A percentile compares a stretch with the other conserved stretches of the same genome.
These are phyloP conservation scores for Planiliza haematocheilus DNA, from an alignment of 2,113 vertebrate species.

Conservation along the genomic window DNA sequence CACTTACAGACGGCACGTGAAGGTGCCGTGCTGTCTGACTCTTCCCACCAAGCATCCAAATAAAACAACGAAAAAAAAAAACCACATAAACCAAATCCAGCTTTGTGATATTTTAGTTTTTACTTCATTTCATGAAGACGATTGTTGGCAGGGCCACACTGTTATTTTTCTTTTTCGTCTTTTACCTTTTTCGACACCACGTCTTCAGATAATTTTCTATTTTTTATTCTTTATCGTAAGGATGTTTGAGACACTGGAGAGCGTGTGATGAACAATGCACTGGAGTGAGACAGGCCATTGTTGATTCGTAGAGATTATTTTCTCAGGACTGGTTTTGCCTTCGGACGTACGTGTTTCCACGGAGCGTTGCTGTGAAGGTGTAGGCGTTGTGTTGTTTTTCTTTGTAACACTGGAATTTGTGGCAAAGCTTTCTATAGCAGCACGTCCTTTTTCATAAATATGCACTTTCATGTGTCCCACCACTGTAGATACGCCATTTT, in stretches of 20 bases:
- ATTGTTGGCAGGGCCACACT: constrained; percentile 73
- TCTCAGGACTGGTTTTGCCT: constrained; percentile 77
- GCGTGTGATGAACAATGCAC: constrained; percentile 57
- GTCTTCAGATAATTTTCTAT: constrained; percentile 35
- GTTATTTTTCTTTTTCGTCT: constrained; percentile 16
- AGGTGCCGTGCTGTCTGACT: constrained; percentile 34
- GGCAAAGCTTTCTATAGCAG: constrained; percentile 30
- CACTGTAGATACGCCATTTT: constrained; percentile 51
- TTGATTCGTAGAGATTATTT: constrained; percentile 77
- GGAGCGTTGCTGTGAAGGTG: constrained; percentile 74
- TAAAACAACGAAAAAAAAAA: constrained; percentile 61
- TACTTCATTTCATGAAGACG: constrained; percentile 40
- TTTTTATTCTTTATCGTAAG: constrained; percentile 43
- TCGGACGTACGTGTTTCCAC: constrained; percentile 64
- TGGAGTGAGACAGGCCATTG: constrained; percentile 40
- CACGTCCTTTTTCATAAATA: constrained; percentile 53
- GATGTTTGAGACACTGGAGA: constrained; percentile 68
- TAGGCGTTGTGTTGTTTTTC: constrained; percentile 42
- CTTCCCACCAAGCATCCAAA: constrained; percentile 52
- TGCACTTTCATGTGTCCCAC: constrained; percentile 73
- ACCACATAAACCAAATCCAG: constrained; percentile 65
- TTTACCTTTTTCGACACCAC: constrained; percentile 47
- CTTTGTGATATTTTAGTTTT: constrained; percentile 43
- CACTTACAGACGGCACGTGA: constrained; percentile 25
- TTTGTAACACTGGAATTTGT: constrained; percentile 37